A percentile compares a stretch with the other conserved stretches of the same genome.
phyloP scores from a whole-genome alignment of 1,140 invertebrate genomes.

The Melanaphis sacchari region DNA sequence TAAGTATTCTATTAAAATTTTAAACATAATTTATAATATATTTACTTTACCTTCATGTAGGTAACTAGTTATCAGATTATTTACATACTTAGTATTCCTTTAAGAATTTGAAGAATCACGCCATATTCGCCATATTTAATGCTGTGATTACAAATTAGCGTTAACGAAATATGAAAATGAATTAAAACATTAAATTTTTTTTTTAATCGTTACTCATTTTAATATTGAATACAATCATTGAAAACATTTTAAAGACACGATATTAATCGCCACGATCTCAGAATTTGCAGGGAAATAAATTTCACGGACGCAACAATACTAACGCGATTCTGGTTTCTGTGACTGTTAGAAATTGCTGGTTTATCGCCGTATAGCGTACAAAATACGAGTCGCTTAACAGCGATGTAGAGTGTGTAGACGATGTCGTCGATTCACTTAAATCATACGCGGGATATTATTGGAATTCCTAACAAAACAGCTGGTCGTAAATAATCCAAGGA shows the following conservation, averaged over 20 bases:
- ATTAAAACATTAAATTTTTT: no score
- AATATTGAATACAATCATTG: no score
- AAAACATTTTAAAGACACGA: background rate
- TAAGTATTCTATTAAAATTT: no score
- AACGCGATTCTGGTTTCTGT: background rate
- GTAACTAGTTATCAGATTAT: no score
- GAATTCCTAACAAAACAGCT: background rate
- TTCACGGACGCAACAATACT: background rate
- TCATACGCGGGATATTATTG: background rate
- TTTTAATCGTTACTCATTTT: background rate
- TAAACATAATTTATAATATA: no score
- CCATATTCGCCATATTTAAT: no score
- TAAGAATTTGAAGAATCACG: no score
- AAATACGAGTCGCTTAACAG: background rate
- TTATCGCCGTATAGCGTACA: background rate
- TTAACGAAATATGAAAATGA: no score
- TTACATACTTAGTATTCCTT: no score
- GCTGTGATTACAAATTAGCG: no score
- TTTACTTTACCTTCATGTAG: no score
- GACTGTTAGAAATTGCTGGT: background rate
- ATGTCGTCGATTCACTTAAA: background rate
- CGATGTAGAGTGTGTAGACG: background rate
- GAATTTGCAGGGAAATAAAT: background rate
- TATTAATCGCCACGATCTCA: background rate
- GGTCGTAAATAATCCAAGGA: background rate